Evolutionary conservation across 2,113 vertebrate genomes (phyloP), one percentile per base, ranked within the genome.

Genomic region (Montifringilla adamsi): DNA sequence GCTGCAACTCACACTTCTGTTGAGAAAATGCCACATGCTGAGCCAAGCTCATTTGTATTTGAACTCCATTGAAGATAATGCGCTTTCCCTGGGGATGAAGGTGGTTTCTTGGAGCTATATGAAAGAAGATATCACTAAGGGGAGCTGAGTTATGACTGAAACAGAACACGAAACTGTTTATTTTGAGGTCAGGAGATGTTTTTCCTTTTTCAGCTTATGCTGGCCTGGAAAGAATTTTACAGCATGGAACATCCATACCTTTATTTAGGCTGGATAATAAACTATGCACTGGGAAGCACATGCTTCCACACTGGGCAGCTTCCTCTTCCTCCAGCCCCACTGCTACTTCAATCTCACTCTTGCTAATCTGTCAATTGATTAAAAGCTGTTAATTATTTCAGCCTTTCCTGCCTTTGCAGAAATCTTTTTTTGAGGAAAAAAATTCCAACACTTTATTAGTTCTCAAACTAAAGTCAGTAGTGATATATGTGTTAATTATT

Each of bases 1-100:
- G 84, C 70, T 83, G 70, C 70, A 76, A 28, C 70, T 76, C 1
- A 0, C 67, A 49, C 37, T 93, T 95, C 7, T 55, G 58, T 70
- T 69, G 84, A 95, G 87, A 88, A 95, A 95, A 85, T 59, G 89
- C 75, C 93, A 85, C 84, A 68, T 24, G 70, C 84, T 95, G 89
- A 90, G 87, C 66, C 66, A 87, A 83, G 74, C 91, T 89, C 78
- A 88, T 94, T 94, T 89, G 66, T 76, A 41, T 85, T 80, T 66
- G 4, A 90, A 55, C 87, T 80, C 89, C 70, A 83, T 85, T 93
- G 91, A 73, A 90, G 70, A 53, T 93, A 96, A 95, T 90, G 70
- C 89, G 62, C 46, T 93, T 85, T 83, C 84, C 67, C 84, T 10
- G 9, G 81, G 78, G 58, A 80, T 75, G 72, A 44, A 80, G 76